A percentile compares a stretch with the other conserved stretches of the same genome.
Conservation (phyloP, 2,797 vertebrate genomes). For the Stomatorhinus walkeri region DNA sequence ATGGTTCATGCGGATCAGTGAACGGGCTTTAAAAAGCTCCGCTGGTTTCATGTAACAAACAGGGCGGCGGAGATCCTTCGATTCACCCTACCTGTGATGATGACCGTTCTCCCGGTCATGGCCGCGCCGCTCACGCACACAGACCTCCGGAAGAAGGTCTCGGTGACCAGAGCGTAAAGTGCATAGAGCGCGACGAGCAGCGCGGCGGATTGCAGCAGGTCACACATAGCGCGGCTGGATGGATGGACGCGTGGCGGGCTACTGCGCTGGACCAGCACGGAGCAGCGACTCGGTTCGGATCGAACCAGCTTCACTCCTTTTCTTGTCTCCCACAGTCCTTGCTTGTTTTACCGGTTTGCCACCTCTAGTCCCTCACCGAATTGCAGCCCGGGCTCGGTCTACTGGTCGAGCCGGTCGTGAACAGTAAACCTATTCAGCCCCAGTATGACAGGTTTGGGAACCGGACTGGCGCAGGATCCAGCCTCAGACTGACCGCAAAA, state of each 20-base stretch:
- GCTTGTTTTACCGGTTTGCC: slow-evolving; percentile 8
- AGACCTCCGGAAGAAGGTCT: slow-evolving; percentile 50
- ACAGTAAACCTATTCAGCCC: background rate
- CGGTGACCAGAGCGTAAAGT: slow-evolving; percentile 37
- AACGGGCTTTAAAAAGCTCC: background rate
- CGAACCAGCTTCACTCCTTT: background rate
- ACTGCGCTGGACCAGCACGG: background rate
- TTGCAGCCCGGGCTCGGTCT: background rate
- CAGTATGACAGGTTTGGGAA: background rate
- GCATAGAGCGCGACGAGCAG: slow-evolving; percentile 37
- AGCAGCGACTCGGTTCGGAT: background rate
- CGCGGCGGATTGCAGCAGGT: background rate
- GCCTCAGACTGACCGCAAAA: background rate
- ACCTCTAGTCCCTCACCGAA: background rate
- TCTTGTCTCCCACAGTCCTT: background rate
- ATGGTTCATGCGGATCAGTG: background rate
- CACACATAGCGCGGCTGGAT: slow-evolving; percentile 23
- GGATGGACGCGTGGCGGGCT: background rate
- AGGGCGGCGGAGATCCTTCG: background rate
- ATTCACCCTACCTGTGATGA: slow-evolving; percentile 65
- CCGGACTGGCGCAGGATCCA: background rate
- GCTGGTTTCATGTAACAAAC: background rate
- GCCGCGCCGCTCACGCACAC: slow-evolving; percentile 50
- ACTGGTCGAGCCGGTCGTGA: slow-evolving; percentile 2
- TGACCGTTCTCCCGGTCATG: slow-evolving; percentile 60